These are phyloP conservation scores for Argyresthia goedartella DNA, from an alignment of 2,888 invertebrate genomes.

Conservation along the genomic window DNA sequence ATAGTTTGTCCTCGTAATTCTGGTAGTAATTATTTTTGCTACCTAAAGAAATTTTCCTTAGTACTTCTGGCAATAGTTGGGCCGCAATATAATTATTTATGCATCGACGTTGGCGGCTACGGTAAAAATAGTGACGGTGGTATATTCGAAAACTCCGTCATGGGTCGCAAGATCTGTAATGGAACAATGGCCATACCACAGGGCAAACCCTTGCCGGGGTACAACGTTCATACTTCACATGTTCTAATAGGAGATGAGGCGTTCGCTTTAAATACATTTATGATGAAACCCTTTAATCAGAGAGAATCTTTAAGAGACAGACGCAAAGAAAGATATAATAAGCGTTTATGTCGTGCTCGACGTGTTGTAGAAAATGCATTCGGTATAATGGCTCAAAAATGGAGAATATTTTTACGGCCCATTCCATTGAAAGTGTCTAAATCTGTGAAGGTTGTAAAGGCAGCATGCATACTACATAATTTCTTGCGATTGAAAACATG, in stretches of 20 bases:
- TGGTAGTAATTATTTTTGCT: constrained; percentile 5
- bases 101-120: not conserved
- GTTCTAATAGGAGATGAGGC: constrained; percentile 13
- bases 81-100: constrained; percentile 7
- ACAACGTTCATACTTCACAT: constrained; percentile 6
- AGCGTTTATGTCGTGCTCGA: no score
- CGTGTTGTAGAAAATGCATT: not conserved
- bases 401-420: no score
- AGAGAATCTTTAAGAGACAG: not conserved
- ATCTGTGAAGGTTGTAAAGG: no score
- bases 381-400: no score
- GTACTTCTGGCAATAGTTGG: constrained; percentile 8
- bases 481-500: no score
- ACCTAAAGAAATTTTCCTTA: constrained; percentile 5
- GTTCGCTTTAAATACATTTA: constrained; percentile 10
- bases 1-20: constrained; percentile 10
- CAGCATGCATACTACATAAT: no score
- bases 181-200: not conserved
- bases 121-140: not conserved
- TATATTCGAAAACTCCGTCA: not conserved
- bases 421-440: no score
- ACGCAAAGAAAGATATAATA: no score
- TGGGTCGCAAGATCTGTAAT: not conserved
- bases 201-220: constrained; percentile 7
- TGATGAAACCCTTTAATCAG: constrained; percentile 8